These are phyloP conservation scores for Tinamus guttatus DNA, from an alignment of 2,113 vertebrate genomes.

Conservation along the genomic window DNA sequence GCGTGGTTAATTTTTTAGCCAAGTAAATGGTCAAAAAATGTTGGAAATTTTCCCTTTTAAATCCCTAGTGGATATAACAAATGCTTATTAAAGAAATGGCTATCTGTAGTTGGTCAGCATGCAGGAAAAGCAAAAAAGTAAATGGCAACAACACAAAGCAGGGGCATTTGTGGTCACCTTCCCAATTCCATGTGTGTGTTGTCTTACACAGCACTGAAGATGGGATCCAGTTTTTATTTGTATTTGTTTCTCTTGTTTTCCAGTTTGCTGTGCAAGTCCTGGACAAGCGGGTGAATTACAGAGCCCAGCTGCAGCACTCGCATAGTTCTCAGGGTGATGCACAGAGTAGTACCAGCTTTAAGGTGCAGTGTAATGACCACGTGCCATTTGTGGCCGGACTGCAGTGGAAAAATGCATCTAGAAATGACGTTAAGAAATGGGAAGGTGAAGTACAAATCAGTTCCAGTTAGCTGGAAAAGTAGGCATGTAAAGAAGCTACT, in stretches of 20 bases:
- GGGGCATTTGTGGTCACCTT: background rate
- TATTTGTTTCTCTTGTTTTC: background rate
- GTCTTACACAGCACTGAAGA: background rate
- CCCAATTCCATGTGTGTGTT: background rate
- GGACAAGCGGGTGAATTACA: constrained; percentile 84
- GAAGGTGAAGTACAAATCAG: constrained; percentile 79
- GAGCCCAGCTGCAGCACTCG: constrained; percentile 80
- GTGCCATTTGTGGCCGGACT: constrained; percentile 80
- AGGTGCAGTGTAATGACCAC: constrained; percentile 81
- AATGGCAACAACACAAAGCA: background rate
- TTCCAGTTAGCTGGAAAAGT: background rate
- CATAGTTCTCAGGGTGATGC: constrained; percentile 64
- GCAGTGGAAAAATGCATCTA: constrained; percentile 82
- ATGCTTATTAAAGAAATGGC: background rate
- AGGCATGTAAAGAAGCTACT: background rate
- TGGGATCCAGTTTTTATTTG: background rate
- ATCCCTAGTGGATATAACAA: background rate
- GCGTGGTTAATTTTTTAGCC: background rate
- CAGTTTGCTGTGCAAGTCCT: constrained; percentile 83
- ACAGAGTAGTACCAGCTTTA: constrained; percentile 85
- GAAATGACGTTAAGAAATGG: constrained; percentile 76
- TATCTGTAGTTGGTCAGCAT: background rate
- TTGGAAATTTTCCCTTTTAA: background rate
- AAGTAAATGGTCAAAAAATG: background rate
- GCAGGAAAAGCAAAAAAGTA: background rate